Percentiles rank a stretch among this genome's conserved stretches.
Evolutionary conservation across 2,113 vertebrate species (phyloP).

Genomic region (Phaethon lepturus): DNA sequence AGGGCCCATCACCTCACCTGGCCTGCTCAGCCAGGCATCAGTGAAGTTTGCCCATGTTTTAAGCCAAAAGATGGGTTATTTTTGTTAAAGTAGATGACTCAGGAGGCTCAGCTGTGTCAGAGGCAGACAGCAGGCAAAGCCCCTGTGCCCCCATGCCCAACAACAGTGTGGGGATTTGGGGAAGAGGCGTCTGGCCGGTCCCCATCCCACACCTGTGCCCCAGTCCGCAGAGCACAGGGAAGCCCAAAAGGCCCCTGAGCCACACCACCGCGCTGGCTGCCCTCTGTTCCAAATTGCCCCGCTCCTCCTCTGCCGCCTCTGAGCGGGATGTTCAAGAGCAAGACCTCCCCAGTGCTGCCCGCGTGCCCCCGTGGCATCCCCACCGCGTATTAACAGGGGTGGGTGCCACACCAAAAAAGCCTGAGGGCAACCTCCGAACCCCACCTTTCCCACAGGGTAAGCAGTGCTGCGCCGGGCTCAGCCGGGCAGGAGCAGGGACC

Average conservation of each 20-base stretch:
- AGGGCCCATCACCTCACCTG: not conserved
- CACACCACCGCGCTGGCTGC: accelerated
- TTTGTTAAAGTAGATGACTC: not conserved
- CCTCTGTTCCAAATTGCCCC: not conserved
- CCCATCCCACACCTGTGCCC: not conserved
- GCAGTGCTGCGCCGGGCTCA: not conserved
- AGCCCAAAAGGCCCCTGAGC: not conserved
- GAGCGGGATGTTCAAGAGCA: not conserved
- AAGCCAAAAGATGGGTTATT: not conserved
- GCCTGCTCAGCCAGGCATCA: not conserved
- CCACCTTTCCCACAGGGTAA: not conserved
- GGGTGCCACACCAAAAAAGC: accelerated
- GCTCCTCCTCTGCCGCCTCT: not conserved
- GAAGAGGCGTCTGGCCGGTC: accelerated
- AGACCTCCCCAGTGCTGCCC: not conserved
- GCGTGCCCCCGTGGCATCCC: accelerated
- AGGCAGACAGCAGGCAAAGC: not conserved
- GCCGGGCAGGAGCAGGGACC: not conserved
- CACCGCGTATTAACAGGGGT: not conserved
- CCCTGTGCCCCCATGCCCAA: not conserved
- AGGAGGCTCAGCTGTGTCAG: not conserved
- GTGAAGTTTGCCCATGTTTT: not conserved
- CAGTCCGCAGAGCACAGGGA: not conserved
- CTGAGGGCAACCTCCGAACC: not conserved
- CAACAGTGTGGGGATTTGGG: not conserved